Base-by-base conservation (phyloP, 2,888 invertebrate species). In the Furcula furcula region DNA sequence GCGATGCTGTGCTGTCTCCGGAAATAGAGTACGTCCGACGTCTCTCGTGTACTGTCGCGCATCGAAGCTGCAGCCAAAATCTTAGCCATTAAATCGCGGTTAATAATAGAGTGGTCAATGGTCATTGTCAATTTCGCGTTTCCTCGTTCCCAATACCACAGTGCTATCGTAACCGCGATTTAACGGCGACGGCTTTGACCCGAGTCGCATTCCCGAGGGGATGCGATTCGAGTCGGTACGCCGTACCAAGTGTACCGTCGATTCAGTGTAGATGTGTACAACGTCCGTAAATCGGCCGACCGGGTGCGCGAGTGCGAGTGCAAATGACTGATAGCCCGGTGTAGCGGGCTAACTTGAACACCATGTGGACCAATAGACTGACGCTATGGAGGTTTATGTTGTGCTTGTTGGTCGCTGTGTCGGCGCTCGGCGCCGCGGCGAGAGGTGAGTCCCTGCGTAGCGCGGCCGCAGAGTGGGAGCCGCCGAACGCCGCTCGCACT, bases 1-100 rank as follows among this genome's bases (percentile, higher is more conserved):
- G 89, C 89, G 86, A 89, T 89, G 89, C 89, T 82, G 84, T 83
- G 85, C 89, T 89, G 89, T 89, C 89, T 89, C 89, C 87, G 86
- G 84, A 86, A 86, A 89, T 89, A 89, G 85, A 89, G 89, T 89
- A 83, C 82, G 81, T 72, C 53, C 68, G 70, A 63, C 62, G 62
- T 53, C 62, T 65, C 54, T 63, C 71, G 74, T 76, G 72, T 68
- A 72, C 70, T 73, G 65, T 67, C 76, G 78, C 72, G 73, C 54
- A 65, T 59, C 60, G 51, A 65, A 58, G 59, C 60, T 66, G 65
- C 68, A 66, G 52, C 61, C 59, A 55, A 60, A 48, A 60, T 61
- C 65, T 59, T 63, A 71, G 68, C 74, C 74, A 75, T 76, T 77
- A 75, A 74, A 84, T 71, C 69, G 79, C 76, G 71, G 77, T 78